phyloP scores from a whole-genome alignment of 2,113 vertebrate genomes.

The Antigone vipio region DNA sequence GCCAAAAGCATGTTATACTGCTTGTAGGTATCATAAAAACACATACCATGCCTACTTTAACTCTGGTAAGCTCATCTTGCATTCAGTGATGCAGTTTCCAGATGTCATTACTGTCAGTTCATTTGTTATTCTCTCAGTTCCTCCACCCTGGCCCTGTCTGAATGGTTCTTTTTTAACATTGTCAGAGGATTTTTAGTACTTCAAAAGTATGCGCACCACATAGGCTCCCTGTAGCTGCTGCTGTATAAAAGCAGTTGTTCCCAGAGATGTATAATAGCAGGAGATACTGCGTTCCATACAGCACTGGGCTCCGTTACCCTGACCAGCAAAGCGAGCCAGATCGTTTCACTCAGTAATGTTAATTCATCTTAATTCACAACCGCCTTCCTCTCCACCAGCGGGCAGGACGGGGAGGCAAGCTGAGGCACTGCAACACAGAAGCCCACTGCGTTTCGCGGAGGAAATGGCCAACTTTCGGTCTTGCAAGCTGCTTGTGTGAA shows the following conservation, averaged over 20 bases:
- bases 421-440: not conserved
- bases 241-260: not conserved
- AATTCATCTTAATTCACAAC: not conserved
- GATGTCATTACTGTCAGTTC: not conserved
- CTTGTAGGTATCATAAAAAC: not conserved
- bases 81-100: not conserved
- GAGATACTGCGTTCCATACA: not conserved
- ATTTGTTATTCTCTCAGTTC: not conserved
- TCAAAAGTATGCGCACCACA: not conserved
- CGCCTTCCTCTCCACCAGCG: rapidly evolving
- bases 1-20: not conserved
- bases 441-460: rapidly evolving
- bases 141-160: not conserved
- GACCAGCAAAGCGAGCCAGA: not conserved
- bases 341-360: not conserved
- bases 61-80: not conserved
- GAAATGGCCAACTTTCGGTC: not conserved
- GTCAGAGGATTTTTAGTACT: not conserved
- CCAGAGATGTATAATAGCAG: not conserved
- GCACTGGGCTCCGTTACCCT: not conserved
- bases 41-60: not conserved
- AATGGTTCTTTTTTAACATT: not conserved
- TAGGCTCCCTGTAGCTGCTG: not conserved
- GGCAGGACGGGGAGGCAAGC: not conserved
- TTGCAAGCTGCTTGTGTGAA: not conserved